phyloP scores from a whole-genome alignment of 2,797 vertebrate genomes.

The Xyrichtys novacula region DNA sequence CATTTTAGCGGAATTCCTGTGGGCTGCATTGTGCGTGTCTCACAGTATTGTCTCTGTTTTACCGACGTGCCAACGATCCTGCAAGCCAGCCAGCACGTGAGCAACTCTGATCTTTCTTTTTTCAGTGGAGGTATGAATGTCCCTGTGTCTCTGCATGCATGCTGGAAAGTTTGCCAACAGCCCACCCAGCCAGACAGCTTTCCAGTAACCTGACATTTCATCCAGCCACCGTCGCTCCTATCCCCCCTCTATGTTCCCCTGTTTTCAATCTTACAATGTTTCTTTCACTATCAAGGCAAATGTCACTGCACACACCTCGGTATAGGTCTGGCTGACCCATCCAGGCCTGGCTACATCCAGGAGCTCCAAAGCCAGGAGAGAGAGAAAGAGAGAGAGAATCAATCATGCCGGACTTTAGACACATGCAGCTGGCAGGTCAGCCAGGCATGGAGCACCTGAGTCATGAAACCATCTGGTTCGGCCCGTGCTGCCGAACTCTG shows the following conservation, averaged over 20 bases:
- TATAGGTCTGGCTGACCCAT: constrained; percentile 67
- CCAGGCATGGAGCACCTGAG: constrained; percentile 75
- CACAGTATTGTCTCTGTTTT: not conserved
- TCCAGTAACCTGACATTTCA: constrained; percentile 70
- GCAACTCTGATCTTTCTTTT: not conserved
- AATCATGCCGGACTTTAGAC: constrained; percentile 75
- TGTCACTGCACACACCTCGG: constrained; percentile 79
- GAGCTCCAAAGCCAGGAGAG: constrained; percentile 31
- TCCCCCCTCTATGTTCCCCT: constrained; percentile 33
- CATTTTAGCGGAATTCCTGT: not conserved
- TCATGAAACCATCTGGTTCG: constrained; percentile 81
- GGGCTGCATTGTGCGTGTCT: not conserved
- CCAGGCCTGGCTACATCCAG: constrained; percentile 48
- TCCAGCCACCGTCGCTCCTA: constrained; percentile 36
- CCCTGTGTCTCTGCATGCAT: constrained; percentile 30
- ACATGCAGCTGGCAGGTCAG: constrained; percentile 79
- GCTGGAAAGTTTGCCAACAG: constrained; percentile 21
- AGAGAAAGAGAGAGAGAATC: constrained; percentile 57
- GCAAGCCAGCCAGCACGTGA: not conserved
- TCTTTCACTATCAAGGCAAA: constrained; percentile 69
- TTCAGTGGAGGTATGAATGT: not conserved
- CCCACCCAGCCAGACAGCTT: constrained; percentile 30
- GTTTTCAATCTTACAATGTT: constrained; percentile 46
- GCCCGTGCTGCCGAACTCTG: constrained; percentile 64
- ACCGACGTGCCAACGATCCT: not conserved